phyloP scores from a whole-genome alignment of 2,888 invertebrate species.

The Calliphora vomitoria region DNA sequence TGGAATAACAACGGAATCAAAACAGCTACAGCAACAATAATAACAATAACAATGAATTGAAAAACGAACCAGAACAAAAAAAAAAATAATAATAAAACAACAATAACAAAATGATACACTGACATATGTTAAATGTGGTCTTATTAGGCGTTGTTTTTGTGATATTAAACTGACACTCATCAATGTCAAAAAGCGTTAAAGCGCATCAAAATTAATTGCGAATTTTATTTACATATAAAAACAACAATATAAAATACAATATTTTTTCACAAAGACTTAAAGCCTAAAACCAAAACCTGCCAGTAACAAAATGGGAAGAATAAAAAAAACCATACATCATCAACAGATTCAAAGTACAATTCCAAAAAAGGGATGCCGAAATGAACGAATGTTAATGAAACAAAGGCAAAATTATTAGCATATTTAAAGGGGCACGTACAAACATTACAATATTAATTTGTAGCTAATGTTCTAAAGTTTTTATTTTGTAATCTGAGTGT shows the following conservation, averaged over 20 bases:
- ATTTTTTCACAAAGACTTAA: conserved; percentile 10
- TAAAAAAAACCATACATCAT: conserved; percentile 3
- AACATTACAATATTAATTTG: neutral
- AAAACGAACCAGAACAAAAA: neutral
- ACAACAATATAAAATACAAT: neutral
- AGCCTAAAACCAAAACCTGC: conserved; percentile 24
- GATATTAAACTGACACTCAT: conserved; percentile 68
- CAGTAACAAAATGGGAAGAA: neutral
- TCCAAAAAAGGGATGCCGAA: neutral
- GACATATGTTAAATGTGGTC: conserved; percentile 67
- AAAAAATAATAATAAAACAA: conserved; percentile 4
- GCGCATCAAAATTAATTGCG: conserved; percentile 69
- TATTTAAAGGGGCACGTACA: neutral
- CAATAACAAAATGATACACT: conserved; percentile 47
- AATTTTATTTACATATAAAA: conserved; percentile 48
- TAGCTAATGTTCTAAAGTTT: neutral
- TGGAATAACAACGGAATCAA: conserved; percentile 4
- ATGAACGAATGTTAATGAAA: neutral
- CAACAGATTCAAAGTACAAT: neutral
- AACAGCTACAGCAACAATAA: conserved; percentile 21
- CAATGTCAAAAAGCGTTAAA: conserved; percentile 66
- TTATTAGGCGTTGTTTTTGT: conserved; percentile 58
- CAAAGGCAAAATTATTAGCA: neutral
- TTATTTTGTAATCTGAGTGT: neutral
- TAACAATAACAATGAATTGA: conserved; percentile 9